Evolutionary conservation across 2,888 invertebrate species (phyloP), one percentile per base, ranked within the genome.

Genomic region (Chymomyza fuscimana): DNA sequence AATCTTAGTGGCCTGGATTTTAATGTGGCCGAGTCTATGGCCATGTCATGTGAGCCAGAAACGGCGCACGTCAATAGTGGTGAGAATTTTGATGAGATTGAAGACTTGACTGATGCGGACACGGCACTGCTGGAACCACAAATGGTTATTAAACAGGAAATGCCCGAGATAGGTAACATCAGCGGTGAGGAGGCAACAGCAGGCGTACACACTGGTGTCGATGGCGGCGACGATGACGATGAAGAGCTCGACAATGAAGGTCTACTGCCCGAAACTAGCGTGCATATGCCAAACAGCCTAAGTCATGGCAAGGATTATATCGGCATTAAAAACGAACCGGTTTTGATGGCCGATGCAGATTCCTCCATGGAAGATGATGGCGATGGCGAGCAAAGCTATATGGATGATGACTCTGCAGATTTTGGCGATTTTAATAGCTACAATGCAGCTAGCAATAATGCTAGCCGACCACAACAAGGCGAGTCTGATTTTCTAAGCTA

Each of bases 141-240:
- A 69, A 87, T 89, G 79, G 88, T 90, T 25, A 88, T 90, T 64
- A 90, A 90, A 65, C 84, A 88, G 58, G 90, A 90, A 73, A 77
- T 81, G 19, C 77, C 74, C 9, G 86, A 89, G 29, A 15, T 80
- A 5, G 88, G 82, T 1, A 76, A 84, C 52, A 84, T 80, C 60
- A 79, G 83, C 63, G 81, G 79, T 19, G 67, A 75, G 1, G 69
- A 19, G 5, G 10, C 15, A 7, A 6, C 25, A 59, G 16, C 25
- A 22, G 64, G 36, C 40, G 10, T 12, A 12, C 40, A 46, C 40
- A 46, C 40, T n/a, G 69, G 70, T 2, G 60, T 69, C 19, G 72
- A 69, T 16, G 65, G 70, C 16, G 70, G 74, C 6, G 70, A 69
- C 15, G 71, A 68, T 32, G 82, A 80, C 12, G 76, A 82, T 5